Percentiles rank a stretch among this genome's conserved stretches.
Conservation (phyloP, 1,140 invertebrate genomes). For the Pseudachorutes palmiensis region DNA sequence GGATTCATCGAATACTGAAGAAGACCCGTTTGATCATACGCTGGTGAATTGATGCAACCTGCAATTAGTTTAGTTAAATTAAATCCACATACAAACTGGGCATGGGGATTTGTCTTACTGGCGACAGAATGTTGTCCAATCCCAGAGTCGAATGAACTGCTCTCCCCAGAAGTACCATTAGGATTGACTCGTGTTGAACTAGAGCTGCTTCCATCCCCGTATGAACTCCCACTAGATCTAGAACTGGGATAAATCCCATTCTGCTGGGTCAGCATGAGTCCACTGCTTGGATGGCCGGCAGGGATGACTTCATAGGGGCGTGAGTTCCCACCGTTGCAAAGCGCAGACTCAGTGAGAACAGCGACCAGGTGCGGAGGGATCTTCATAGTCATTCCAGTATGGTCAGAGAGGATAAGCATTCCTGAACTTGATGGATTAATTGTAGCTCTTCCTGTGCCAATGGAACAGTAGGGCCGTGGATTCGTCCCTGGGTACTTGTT, state of each 20-base stretch:
- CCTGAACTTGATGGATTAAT: constrained; percentile 24
- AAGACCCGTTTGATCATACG: constrained; percentile 35
- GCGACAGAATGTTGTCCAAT: constrained; percentile 37
- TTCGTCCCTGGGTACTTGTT: constrained; percentile 32
- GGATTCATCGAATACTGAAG: constrained; percentile 32
- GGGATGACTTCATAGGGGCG: constrained; percentile 37
- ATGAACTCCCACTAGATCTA: constrained; percentile 35
- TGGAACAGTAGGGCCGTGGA: constrained; percentile 26
- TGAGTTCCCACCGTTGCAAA: constrained; percentile 25
- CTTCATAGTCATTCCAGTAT: constrained; percentile 39
- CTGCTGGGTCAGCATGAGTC: constrained; percentile 9
- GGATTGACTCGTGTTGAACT: constrained; percentile 32
- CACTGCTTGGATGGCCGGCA: constrained; percentile 1
- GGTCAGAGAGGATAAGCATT: constrained; percentile 34
- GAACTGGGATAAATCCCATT: constrained; percentile 36
- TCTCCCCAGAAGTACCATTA: constrained; percentile 32
- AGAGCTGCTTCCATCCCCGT: constrained; percentile 22
- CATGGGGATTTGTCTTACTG: constrained; percentile 25
- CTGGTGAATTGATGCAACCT: constrained; percentile 38
- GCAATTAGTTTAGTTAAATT: constrained; percentile 16
- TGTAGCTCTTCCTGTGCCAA: constrained; percentile 14
- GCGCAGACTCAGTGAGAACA: constrained; percentile 35
- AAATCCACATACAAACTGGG: not conserved
- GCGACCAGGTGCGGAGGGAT: constrained; percentile 38
- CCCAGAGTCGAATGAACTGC: constrained; percentile 37